Conservation (phyloP, 2,797 vertebrate species). For the Carapus acus region DNA sequence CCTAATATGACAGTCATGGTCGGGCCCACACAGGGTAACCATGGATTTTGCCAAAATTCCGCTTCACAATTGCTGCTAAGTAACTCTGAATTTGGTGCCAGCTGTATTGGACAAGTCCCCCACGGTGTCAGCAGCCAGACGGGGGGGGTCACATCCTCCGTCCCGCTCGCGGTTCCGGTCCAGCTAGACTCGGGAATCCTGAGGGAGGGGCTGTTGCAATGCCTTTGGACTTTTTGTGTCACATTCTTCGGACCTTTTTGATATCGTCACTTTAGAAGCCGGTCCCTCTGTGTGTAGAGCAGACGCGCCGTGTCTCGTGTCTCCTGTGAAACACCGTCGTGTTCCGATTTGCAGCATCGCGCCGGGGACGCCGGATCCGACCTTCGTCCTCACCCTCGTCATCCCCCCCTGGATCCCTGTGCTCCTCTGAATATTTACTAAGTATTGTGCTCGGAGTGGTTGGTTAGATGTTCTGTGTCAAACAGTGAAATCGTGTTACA, state of each 20-base stretch:
- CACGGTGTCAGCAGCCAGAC: conserved; percentile 19
- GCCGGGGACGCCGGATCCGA: conserved; percentile 52
- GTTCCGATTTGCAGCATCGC: conserved; percentile 58
- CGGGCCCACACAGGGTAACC: conserved; percentile 41
- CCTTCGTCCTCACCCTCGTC: conserved; percentile 52
- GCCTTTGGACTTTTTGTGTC: conserved; percentile 21
- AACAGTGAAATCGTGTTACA: conserved; percentile 48
- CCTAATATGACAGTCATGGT: conserved; percentile 18
- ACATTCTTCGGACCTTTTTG: conserved; percentile 40
- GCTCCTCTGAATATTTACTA: conserved; percentile 64
- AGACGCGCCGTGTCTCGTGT: conserved; percentile 44
- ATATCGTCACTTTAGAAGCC: conserved; percentile 48
- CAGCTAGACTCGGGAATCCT: no score
- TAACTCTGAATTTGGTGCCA: conserved; percentile 32
- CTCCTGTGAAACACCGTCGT: conserved; percentile 34
- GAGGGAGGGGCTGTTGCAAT: conserved; percentile 19
- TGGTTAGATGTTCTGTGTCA: conserved; percentile 71
- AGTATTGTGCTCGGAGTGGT: conserved; percentile 72
- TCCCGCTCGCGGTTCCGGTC: no score
- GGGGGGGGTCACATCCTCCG: conserved; percentile 27
- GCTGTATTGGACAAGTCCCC: conserved; percentile 9
- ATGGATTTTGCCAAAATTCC: conserved; percentile 41
- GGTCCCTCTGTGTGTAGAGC: conserved; percentile 46
- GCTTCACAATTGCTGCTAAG: conserved; percentile 57
- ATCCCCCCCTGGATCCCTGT: conserved; percentile 49